These are phyloP conservation scores for Chaenodraco wilsoni DNA, from an alignment of 2,797 vertebrate genomes.

Conservation along the genomic window DNA sequence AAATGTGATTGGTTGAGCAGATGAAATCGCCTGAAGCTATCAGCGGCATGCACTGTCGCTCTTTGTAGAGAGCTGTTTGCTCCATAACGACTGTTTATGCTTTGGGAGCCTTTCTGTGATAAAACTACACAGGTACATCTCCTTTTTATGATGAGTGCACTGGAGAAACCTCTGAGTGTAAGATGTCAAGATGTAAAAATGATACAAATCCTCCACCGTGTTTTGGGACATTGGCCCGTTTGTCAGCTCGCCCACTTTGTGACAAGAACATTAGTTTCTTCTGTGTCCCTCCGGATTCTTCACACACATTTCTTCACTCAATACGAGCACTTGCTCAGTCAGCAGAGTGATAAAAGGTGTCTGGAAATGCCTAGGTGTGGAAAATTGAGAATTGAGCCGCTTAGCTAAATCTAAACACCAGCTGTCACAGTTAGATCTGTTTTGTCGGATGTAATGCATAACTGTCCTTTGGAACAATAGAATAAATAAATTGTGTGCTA, in stretches of 20 bases:
- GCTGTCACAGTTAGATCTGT: too few relatives aligned
- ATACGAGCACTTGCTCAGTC: slow-evolving; percentile 8
- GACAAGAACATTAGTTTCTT: slow-evolving; percentile 7
- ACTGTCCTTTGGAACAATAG: too few relatives aligned
- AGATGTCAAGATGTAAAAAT: slow-evolving; percentile 2
- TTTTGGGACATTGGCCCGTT: slow-evolving; percentile 25
- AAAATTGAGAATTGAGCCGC: slow-evolving; percentile 14
- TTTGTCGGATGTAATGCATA: too few relatives aligned
- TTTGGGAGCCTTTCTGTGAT: slow-evolving; percentile 25
- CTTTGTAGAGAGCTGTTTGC: slow-evolving; percentile 40
- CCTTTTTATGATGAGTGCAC: neutral
- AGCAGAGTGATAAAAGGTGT: slow-evolving; percentile 32
- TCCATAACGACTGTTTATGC: slow-evolving; percentile 34
- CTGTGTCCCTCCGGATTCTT: slow-evolving; percentile 27
- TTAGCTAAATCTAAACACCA: slow-evolving; percentile 21
- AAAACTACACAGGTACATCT: slow-evolving; percentile 10
- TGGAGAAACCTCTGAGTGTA: slow-evolving; percentile 1
- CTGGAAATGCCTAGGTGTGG: slow-evolving; percentile 25
- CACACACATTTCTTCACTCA: slow-evolving; percentile 3
- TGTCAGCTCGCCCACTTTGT: slow-evolving; percentile 14
- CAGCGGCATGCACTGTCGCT: slow-evolving; percentile 19
- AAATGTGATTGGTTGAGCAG: slow-evolving; percentile 42
- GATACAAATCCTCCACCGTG: neutral
- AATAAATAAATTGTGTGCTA: too few relatives aligned
- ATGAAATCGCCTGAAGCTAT: slow-evolving; percentile 38